These are phyloP conservation scores for Eidolon helvum DNA, from an alignment of 2,113 vertebrate genomes.

Conservation along the genomic window DNA sequence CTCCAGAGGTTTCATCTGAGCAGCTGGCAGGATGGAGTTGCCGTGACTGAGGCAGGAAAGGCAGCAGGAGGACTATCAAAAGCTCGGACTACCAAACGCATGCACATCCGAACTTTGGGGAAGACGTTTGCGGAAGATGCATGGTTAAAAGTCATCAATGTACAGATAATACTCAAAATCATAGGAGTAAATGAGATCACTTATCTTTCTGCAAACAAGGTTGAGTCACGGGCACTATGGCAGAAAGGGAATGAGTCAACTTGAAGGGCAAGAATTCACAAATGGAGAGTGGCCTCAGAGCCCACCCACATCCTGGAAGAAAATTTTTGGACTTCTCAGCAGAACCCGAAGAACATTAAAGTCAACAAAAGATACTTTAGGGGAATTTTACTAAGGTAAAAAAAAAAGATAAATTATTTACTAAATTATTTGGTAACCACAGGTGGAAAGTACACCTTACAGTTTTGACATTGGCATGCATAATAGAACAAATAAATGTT, in stretches of 20 bases:
- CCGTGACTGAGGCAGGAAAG: neutral
- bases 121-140: neutral
- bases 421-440: neutral
- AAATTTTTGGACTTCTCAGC: neutral
- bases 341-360: neutral
- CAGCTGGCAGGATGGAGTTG: neutral
- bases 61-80: no score
- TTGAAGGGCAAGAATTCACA: neutral
- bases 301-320: neutral
- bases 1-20: neutral
- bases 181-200: rapidly evolving
- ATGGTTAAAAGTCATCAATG: neutral
- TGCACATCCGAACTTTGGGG: neutral
- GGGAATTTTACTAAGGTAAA: neutral
- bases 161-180: rapidly evolving
- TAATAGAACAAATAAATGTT: no score
- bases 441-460: neutral
- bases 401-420: neutral
- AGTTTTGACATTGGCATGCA: neutral
- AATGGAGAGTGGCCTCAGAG: neutral
- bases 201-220: neutral
- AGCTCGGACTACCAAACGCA: no score
- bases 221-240: neutral
- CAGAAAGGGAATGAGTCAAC: neutral
- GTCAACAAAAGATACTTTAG: neutral